phyloP scores from a whole-genome alignment of 2,888 invertebrate species.

The Scotopteryx bipunctaria region DNA sequence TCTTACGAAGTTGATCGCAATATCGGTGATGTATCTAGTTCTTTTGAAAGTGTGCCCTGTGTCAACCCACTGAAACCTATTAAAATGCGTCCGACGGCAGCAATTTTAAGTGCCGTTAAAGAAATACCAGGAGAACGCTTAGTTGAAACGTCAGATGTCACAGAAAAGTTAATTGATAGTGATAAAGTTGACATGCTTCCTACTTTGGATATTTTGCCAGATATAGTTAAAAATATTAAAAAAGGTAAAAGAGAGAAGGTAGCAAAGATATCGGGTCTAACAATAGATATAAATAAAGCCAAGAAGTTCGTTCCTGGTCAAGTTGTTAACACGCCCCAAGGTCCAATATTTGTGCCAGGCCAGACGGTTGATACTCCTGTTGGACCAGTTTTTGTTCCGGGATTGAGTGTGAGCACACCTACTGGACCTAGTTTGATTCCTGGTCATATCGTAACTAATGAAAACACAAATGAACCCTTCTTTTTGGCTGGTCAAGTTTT shows the following conservation, averaged over 20 bases:
- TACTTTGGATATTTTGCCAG: conserved; percentile 84
- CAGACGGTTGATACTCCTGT: conserved; percentile 88
- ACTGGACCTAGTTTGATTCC: conserved; percentile 87
- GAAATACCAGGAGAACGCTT: conserved; percentile 83
- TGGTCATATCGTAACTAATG: conserved; percentile 87
- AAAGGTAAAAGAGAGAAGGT: conserved; percentile 83
- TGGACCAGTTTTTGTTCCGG: conserved; percentile 88
- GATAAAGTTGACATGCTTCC: conserved; percentile 84
- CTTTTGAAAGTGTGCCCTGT: conserved; percentile 85
- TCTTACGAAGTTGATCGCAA: conserved; percentile 77
- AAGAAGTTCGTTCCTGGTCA: conserved; percentile 88
- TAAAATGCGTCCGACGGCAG: conserved; percentile 73
- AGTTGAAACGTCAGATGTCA: conserved; percentile 83
- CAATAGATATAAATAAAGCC: conserved; percentile 86
- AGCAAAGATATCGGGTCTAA: conserved; percentile 85
- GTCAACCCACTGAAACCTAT: conserved; percentile 84
- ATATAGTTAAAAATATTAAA: conserved; percentile 84
- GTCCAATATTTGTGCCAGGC: conserved; percentile 89
- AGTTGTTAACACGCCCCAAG: conserved; percentile 87
- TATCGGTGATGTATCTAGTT: conserved; percentile 77
- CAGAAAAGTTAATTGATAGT: conserved; percentile 81
- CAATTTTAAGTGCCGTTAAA: conserved; percentile 74
- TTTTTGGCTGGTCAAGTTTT: conserved; percentile 89
- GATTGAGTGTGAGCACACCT: conserved; percentile 87
- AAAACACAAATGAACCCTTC: conserved; percentile 82